phyloP scores from a whole-genome alignment of 2,888 invertebrate genomes.

The Thecocarcelia acutangulata region DNA sequence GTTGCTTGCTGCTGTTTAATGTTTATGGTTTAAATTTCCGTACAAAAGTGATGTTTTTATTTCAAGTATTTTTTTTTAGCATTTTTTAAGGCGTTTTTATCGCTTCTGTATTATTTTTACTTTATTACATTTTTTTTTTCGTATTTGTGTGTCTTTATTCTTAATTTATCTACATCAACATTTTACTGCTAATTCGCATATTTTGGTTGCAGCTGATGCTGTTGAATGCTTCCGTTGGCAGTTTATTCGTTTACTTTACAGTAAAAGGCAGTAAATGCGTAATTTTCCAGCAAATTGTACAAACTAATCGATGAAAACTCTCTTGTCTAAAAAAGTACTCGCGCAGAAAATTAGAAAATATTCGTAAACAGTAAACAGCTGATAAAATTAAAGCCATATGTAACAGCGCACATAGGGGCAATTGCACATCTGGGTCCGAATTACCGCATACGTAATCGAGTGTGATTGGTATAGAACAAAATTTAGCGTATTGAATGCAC shows the following conservation, averaged over 20 bases:
- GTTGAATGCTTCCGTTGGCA: background rate
- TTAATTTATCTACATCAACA: conserved; percentile 5
- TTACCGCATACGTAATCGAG: too few species aligned
- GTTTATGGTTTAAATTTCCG: conserved; percentile 25
- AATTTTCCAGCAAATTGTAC: too few species aligned
- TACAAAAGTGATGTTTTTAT: conserved; percentile 19
- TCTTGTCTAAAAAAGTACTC: too few species aligned
- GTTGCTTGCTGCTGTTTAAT: conserved; percentile 28
- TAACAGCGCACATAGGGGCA: too few species aligned
- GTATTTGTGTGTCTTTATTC: background rate
- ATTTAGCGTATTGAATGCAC: too few species aligned
- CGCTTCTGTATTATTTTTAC: conserved; percentile 24
- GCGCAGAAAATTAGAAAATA: too few species aligned
- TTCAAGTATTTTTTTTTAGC: conserved; percentile 41
- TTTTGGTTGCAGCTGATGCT: conserved; percentile 20
- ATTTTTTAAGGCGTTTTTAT: conserved; percentile 44
- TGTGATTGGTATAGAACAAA: too few species aligned
- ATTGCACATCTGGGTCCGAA: too few species aligned
- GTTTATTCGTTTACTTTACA: conserved; percentile 15
- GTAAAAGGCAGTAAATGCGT: conserved; percentile 26
- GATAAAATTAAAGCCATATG: too few species aligned
- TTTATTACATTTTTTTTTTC: conserved; percentile 12
- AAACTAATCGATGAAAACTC: too few species aligned
- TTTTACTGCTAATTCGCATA: conserved; percentile 27
- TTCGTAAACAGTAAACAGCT: too few species aligned